phyloP scores from a whole-genome alignment of 2,888 invertebrate genomes.

The Melinaea marsaeus region DNA sequence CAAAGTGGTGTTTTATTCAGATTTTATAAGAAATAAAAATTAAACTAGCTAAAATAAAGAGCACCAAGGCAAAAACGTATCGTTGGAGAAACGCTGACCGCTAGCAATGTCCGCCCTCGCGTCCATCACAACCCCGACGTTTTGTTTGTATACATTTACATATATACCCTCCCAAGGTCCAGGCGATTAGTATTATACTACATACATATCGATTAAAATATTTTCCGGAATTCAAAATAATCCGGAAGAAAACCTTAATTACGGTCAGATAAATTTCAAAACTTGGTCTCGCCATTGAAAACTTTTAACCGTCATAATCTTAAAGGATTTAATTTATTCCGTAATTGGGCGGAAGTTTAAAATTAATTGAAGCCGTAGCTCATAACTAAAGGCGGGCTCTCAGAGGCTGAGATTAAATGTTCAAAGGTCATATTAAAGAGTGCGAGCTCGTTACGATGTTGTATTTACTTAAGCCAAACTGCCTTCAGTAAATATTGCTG shows the following conservation, averaged over 20 bases:
- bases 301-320: conserved; percentile 22
- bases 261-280: conserved; percentile 4
- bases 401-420: conserved; percentile 3
- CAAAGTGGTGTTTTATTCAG: not conserved
- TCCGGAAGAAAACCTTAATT: not conserved
- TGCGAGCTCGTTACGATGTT: conserved; percentile 32
- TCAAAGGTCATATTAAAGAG: not conserved
- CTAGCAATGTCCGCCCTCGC: too few species aligned
- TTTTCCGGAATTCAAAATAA: not conserved
- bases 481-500: not conserved
- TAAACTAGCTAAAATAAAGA: not conserved
- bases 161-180: too few species aligned
- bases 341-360: conserved; percentile 30
- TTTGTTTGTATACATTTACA: too few species aligned
- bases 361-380: conserved; percentile 37
- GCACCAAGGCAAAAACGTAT: too few species aligned
- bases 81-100: too few species aligned
- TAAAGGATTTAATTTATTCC: conserved; percentile 21
- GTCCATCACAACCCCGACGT: too few species aligned
- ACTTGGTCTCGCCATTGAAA: conserved; percentile 14
- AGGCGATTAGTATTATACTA: too few species aligned
- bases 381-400: conserved; percentile 12
- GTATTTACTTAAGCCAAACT: too few species aligned
- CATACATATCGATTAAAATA: too few species aligned
- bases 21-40: not conserved